Conservation (phyloP, 2,113 vertebrate genomes). For the Clupea harengus region DNA sequence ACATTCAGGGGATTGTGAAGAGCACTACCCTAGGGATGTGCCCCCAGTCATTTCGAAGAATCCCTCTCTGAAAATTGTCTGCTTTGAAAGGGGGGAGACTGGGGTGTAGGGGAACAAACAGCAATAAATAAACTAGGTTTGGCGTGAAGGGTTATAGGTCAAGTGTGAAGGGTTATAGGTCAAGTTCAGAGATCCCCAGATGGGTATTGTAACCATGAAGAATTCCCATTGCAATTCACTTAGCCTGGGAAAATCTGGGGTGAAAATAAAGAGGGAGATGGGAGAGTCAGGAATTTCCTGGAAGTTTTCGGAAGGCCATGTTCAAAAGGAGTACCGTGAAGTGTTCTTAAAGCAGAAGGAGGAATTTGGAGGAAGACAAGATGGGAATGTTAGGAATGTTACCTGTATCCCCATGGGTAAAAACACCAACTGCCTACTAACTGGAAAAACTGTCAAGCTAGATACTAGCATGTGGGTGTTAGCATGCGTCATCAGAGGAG, state of each 20-base stretch:
- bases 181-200: not conserved
- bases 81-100: not conserved
- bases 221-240: not conserved
- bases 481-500: constrained; percentile 8
- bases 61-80: not conserved
- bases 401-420: not conserved
- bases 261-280: not conserved
- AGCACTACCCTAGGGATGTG: not conserved
- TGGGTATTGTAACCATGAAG: not conserved
- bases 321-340: not conserved
- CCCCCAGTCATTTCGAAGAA: not conserved
- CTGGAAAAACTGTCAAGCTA: not conserved
- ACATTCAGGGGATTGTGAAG: not conserved
- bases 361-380: not conserved
- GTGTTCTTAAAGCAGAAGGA: not conserved
- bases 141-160: not conserved
- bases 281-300: not conserved
- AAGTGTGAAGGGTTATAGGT: not conserved
- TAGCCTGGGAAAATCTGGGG: not conserved
- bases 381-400: not conserved
- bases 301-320: not conserved
- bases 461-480: constrained; percentile 9
- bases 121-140: not conserved
- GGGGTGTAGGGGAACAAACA: not conserved
- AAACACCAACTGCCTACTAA: not conserved